Evolutionary conservation across 2,113 vertebrate genomes (phyloP).

Genomic region (Sinocyclocheilus anophthalmus): DNA sequence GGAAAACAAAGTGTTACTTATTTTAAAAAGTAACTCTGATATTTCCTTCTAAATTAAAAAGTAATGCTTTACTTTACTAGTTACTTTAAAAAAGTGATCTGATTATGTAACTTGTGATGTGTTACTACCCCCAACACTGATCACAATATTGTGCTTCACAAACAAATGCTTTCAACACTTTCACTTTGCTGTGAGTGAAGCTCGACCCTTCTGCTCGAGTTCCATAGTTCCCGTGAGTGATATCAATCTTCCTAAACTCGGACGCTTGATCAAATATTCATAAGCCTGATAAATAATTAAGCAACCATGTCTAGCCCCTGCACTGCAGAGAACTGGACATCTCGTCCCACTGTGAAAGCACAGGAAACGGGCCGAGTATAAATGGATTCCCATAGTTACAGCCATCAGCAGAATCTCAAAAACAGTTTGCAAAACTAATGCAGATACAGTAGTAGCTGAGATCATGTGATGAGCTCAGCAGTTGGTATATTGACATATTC

Average conservation of each 20-base stretch:
- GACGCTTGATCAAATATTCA: conserved; percentile 73
- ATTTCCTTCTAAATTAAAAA: too few relatives aligned
- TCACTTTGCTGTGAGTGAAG: background rate
- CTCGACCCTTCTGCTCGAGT: background rate
- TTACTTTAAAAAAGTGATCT: too few relatives aligned
- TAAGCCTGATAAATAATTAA: conserved; percentile 72
- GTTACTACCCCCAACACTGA: too few relatives aligned
- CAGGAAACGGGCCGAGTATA: background rate
- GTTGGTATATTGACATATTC: background rate
- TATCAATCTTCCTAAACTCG: conserved; percentile 63
- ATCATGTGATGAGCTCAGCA: conserved; percentile 7
- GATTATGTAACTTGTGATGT: too few relatives aligned
- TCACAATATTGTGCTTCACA: background rate
- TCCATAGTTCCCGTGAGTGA: conserved; percentile 35
- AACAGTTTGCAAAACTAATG: background rate
- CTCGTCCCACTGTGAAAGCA: conserved; percentile 44
- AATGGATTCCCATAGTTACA: background rate
- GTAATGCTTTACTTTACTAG: too few relatives aligned
- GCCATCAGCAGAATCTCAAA: background rate
- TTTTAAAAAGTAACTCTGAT: too few relatives aligned
- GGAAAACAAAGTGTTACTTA: too few relatives aligned
- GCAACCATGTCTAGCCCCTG: conserved; percentile 36
- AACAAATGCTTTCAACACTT: conserved; percentile 4
- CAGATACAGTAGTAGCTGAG: background rate
- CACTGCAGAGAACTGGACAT: conserved; percentile 54